Conservation (phyloP, 2,113 vertebrate genomes). For the Columba livia region DNA sequence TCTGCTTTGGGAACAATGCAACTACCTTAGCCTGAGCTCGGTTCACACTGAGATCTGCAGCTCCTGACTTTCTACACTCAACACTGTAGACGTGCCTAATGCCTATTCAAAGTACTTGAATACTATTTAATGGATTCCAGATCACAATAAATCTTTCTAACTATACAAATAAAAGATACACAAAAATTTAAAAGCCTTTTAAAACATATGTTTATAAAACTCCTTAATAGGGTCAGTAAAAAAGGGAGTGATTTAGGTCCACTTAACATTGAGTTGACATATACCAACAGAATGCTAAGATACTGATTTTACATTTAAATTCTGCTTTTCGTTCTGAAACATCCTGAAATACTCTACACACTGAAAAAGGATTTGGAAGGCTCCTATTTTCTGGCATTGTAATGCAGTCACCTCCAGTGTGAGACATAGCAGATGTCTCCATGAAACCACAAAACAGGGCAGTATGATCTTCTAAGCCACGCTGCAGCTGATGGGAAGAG, state of each 20-base stretch:
- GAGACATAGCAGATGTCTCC: slow-evolving; percentile 3
- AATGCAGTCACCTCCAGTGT: background rate
- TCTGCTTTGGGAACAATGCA: background rate
- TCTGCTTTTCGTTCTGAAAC: background rate
- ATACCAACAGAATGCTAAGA: background rate
- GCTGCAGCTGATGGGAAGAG: background rate
- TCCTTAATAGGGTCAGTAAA: background rate
- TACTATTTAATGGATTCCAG: background rate
- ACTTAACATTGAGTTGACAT: background rate
- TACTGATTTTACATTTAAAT: background rate
- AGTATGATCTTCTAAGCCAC: background rate
- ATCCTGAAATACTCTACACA: background rate
- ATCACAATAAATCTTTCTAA: slow-evolving; percentile 8
- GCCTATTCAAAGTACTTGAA: background rate
- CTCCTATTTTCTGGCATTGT: background rate
- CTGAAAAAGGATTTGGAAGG: background rate
- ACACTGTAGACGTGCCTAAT: background rate
- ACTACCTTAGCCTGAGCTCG: background rate
- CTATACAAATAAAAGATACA: background rate
- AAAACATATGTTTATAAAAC: background rate
- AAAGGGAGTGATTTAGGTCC: background rate
- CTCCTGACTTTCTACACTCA: background rate
- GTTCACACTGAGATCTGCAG: background rate
- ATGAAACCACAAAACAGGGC: background rate
- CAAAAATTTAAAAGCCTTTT: background rate